Conservation (phyloP, 2,888 invertebrate species). For the Nebria salina region DNA sequence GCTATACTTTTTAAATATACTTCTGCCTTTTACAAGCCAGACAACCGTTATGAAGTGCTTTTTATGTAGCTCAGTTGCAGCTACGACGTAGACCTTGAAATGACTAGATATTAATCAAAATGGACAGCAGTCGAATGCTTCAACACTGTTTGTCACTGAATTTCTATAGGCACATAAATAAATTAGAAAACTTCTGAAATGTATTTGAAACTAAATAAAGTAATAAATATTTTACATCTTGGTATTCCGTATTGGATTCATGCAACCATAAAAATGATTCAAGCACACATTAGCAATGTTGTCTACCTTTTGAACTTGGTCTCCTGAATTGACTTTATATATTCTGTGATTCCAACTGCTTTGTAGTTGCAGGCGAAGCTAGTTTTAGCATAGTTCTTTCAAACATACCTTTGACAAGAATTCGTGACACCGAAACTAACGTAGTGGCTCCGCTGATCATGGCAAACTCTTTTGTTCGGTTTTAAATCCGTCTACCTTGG, state of each 20-base stretch:
- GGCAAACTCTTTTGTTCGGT: conserved; percentile 28
- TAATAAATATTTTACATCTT: too few relatives aligned
- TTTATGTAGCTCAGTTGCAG: conserved; percentile 33
- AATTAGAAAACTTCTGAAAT: too few relatives aligned
- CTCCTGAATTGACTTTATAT: neutral
- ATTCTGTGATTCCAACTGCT: neutral
- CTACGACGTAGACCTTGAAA: conserved; percentile 11
- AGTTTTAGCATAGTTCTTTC: neutral
- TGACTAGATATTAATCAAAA: conserved; percentile 43
- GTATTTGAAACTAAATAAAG: too few relatives aligned
- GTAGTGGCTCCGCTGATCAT: conserved; percentile 38
- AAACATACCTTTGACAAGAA: conserved; percentile 13
- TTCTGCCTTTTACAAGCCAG: conserved; percentile 42
- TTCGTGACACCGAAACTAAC: conserved; percentile 15
- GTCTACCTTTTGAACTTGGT: neutral
- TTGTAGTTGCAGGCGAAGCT: neutral
- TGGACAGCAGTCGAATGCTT: conserved; percentile 36
- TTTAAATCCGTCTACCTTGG: conserved; percentile 24
- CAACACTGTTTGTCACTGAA: too few relatives aligned
- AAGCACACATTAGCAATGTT: neutral
- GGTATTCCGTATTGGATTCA: too few relatives aligned
- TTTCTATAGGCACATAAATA: too few relatives aligned
- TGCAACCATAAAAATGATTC: too few relatives aligned
- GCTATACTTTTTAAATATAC: conserved; percentile 45
- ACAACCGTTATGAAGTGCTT: conserved; percentile 40